These are phyloP conservation scores for Corythaixoides concolor DNA, from an alignment of 2,113 vertebrate genomes.

Conservation along the genomic window DNA sequence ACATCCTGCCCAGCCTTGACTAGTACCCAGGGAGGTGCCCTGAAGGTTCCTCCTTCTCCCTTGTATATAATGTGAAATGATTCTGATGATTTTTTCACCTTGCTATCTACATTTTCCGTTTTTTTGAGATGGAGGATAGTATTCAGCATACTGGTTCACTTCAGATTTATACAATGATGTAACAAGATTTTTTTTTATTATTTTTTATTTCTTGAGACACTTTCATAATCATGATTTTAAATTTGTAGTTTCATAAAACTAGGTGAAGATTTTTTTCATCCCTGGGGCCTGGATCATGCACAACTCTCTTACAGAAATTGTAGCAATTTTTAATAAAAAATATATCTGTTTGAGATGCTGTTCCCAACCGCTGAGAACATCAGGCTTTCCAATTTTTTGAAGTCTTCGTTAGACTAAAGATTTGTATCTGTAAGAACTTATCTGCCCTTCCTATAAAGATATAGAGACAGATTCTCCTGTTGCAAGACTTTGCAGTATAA, in stretches of 20 bases:
- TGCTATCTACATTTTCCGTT: not conserved
- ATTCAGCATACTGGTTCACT: not conserved
- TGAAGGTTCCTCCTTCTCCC: not conserved
- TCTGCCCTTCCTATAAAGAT: not conserved
- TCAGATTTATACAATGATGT: not conserved
- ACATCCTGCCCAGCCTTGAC: not conserved
- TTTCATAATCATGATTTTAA: not conserved
- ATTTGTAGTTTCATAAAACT: not conserved
- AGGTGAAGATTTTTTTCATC: not conserved
- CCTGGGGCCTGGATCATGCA: not conserved
- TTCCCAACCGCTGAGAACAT: not conserved
- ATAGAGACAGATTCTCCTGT: not conserved
- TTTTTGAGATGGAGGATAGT: not conserved
- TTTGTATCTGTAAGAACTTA: constrained; percentile 1
- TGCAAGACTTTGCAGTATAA: not conserved
- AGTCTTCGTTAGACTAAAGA: not conserved
- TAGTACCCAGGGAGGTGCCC: not conserved
- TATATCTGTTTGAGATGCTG: not conserved
- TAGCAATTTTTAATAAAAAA: constrained; percentile 17
- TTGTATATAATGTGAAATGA: not conserved
- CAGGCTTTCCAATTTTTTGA: not conserved
- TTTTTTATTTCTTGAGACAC: not conserved
- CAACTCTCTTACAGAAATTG: not conserved
- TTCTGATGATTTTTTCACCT: not conserved
- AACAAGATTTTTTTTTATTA: not conserved